Conservation (phyloP, 2,113 vertebrate species). For the Nestor notabilis region DNA sequence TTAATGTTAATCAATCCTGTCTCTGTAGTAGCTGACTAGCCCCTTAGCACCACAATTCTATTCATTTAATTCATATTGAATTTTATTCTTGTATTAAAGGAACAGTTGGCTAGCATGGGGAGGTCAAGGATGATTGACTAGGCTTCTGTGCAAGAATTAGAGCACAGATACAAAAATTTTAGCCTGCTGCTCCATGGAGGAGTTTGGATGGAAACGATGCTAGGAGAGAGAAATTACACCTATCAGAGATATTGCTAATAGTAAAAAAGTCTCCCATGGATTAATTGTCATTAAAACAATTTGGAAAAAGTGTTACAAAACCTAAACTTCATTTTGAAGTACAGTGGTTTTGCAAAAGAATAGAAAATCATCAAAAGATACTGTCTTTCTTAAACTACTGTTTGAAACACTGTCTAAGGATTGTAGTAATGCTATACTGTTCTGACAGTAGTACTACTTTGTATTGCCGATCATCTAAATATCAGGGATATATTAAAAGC, state of each 20-base stretch:
- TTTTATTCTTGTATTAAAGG: constrained; percentile 32
- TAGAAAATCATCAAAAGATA: not conserved
- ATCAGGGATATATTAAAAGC: not conserved
- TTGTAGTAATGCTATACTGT: not conserved
- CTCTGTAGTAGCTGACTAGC: constrained; percentile 27
- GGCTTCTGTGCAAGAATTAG: constrained; percentile 45
- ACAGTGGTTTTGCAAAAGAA: not conserved
- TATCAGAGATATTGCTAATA: not conserved
- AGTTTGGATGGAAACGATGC: not conserved
- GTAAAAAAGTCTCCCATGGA: not conserved
- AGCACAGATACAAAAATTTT: constrained; percentile 41
- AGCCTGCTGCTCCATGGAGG: not conserved
- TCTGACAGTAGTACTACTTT: not conserved
- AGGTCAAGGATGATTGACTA: constrained; percentile 43
- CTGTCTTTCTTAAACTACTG: not conserved
- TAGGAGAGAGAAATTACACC: not conserved
- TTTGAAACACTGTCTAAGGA: not conserved
- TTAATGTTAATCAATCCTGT: constrained; percentile 25
- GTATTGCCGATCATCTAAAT: not conserved
- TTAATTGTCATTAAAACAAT: not conserved
- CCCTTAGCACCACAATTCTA: not conserved
- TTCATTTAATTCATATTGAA: constrained; percentile 51
- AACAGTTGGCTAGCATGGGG: constrained; percentile 34
- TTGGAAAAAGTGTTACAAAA: not conserved
- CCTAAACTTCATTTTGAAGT: not conserved